A percentile compares a stretch with the other conserved stretches of the same genome.
Evolutionary conservation across 2,888 invertebrate genomes (phyloP).

Genomic region (Cremastinae sp.): DNA sequence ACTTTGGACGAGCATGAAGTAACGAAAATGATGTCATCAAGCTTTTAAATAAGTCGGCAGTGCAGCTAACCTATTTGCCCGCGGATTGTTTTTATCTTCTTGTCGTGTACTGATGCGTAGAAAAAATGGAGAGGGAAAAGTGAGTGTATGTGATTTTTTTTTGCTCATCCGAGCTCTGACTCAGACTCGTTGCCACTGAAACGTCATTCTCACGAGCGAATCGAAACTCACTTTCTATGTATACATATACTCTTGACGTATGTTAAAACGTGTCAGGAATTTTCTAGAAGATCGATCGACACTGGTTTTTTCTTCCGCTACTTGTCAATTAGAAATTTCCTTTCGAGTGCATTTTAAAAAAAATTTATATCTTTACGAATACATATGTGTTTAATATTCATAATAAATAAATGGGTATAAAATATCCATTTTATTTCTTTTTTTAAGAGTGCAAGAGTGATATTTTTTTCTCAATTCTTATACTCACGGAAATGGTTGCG

Average conservation of each 20-base stretch:
- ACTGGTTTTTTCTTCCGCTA: too few relatives aligned
- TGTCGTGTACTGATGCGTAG: constrained; percentile 10
- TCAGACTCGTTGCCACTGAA: constrained; percentile 43
- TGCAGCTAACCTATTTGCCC: constrained; percentile 42
- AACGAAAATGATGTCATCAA: constrained; percentile 47
- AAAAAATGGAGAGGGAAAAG: background rate
- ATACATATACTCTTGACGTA: constrained; percentile 7
- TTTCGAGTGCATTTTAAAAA: too few relatives aligned
- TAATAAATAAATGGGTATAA: too few relatives aligned
- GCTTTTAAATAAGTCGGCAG: constrained; percentile 30
- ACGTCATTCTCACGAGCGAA: constrained; percentile 33
- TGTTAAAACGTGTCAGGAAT: constrained; percentile 16
- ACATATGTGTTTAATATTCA: too few relatives aligned
- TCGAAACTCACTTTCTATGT: constrained; percentile 18
- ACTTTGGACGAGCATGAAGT: constrained; percentile 27
- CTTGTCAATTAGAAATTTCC: constrained; percentile 10
- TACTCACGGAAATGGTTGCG: constrained; percentile 7
- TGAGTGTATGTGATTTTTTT: constrained; percentile 39
- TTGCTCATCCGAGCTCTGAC: constrained; percentile 41
- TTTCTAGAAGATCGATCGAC: constrained; percentile 28
- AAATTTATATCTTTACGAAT: too few relatives aligned
- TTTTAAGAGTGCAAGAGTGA: too few relatives aligned
- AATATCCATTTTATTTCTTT: too few relatives aligned
- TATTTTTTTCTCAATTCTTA: background rate
- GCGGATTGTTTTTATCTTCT: constrained; percentile 15